Conservation (phyloP, 2,113 vertebrate species). For the Sclerurus mexicanus region DNA sequence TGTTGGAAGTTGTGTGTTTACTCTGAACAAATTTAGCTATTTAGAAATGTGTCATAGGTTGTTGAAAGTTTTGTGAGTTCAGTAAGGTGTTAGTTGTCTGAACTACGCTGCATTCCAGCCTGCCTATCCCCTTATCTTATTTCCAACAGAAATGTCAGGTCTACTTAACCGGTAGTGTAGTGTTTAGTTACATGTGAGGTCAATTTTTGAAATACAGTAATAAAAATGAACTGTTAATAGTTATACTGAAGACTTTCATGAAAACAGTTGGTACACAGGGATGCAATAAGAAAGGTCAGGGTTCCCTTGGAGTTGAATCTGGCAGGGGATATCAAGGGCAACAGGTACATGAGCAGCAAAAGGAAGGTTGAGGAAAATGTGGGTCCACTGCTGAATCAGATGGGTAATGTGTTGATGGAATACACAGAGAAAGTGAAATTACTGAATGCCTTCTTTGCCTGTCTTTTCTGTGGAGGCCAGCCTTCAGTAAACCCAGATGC, state of each 20-base stretch:
- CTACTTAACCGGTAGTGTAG: background rate
- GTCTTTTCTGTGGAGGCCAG: background rate
- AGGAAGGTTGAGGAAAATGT: background rate
- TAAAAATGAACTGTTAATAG: background rate
- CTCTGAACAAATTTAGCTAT: background rate
- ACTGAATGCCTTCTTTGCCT: background rate
- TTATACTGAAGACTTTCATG: background rate
- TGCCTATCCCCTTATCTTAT: background rate
- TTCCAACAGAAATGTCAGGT: background rate
- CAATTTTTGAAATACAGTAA: background rate
- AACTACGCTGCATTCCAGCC: background rate
- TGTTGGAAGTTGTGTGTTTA: background rate
- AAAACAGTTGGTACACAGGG: background rate
- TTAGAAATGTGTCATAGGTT: background rate
- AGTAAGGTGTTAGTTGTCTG: background rate
- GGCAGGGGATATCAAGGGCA: background rate
- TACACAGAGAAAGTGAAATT: background rate
- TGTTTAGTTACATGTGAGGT: background rate
- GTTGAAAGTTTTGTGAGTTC: background rate
- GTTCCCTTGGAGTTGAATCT: background rate
- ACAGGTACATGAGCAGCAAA: background rate
- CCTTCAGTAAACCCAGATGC: background rate
- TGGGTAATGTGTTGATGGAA: background rate
- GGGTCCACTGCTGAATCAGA: background rate
- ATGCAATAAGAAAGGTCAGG: background rate